Percentiles rank a stretch among this genome's conserved stretches.
phyloP scores from a whole-genome alignment of 2,797 vertebrate species.

The Graptemys geographica region DNA sequence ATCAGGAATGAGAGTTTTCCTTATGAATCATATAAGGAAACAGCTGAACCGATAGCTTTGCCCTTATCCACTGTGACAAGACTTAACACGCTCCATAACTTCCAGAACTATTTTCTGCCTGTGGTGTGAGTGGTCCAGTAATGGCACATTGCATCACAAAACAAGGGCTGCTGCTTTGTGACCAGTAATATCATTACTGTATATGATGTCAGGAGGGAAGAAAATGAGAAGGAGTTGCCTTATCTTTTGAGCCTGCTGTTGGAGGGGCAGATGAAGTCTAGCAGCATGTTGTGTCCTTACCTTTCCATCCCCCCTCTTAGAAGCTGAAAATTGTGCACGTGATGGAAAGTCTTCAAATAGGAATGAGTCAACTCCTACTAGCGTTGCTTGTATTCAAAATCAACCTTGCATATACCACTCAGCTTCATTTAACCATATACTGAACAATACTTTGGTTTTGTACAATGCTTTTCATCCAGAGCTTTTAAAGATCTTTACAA shows the following conservation, averaged over 20 bases:
- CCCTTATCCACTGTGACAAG: rapidly evolving
- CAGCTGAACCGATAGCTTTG: not conserved
- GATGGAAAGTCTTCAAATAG: not conserved
- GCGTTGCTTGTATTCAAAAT: not conserved
- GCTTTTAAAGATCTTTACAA: not conserved
- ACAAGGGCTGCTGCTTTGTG: not conserved
- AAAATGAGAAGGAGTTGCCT: not conserved
- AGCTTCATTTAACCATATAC: not conserved
- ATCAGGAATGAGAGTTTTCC: not conserved
- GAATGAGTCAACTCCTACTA: not conserved
- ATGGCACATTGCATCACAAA: not conserved
- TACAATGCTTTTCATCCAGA: not conserved
- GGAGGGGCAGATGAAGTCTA: not conserved
- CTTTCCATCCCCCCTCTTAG: not conserved
- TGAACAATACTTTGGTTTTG: not conserved
- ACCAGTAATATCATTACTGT: conserved; percentile 5
- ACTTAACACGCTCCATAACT: not conserved
- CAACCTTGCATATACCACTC: not conserved
- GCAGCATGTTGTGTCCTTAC: not conserved
- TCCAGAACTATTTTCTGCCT: conserved; percentile 9
- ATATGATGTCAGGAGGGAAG: not conserved
- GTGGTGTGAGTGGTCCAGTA: conserved; percentile 35
- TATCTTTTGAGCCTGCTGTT: not conserved
- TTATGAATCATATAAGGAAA: conserved; percentile 4
- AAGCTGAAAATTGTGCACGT: not conserved